Percentiles rank a stretch among this genome's conserved stretches.
These are phyloP conservation scores for Xyliphius kryptos DNA, from an alignment of 2,113 vertebrate genomes.

Conservation along the genomic window DNA sequence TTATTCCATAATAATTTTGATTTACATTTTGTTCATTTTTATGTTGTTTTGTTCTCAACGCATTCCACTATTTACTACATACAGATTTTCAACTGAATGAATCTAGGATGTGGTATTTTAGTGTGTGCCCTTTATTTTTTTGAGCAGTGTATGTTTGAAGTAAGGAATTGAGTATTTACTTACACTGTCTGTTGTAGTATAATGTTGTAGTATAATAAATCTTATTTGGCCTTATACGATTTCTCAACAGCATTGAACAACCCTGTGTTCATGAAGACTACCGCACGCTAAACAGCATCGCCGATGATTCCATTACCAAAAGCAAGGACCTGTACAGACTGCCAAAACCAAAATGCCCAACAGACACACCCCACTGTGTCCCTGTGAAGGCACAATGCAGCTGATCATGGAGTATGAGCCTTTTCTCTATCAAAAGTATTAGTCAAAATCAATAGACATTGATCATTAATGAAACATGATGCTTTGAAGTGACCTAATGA, in stretches of 20 bases:
- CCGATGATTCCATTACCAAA: slow-evolving; percentile 43
- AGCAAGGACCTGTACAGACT: slow-evolving; percentile 51
- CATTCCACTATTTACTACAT: no score
- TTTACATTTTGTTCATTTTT: no score
- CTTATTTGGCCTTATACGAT: not conserved
- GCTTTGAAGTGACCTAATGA: not conserved
- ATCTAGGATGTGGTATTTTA: no score
- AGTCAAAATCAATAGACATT: not conserved
- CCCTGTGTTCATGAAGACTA: slow-evolving; percentile 35
- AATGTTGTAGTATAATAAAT: no score
- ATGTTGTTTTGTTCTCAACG: no score
- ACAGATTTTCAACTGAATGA: no score
- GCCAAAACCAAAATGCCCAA: slow-evolving; percentile 45
- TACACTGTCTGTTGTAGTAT: no score
- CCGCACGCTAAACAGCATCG: slow-evolving; percentile 1
- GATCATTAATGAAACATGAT: not conserved
- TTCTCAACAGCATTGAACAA: slow-evolving; percentile 40
- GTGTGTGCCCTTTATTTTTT: no score
- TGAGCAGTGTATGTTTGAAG: no score
- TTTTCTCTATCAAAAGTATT: not conserved
- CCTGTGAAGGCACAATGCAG: slow-evolving; percentile 14
- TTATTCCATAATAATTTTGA: no score
- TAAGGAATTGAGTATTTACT: no score
- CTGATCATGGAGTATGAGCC: not conserved
- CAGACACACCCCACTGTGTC: accelerated